phyloP scores from a whole-genome alignment of 2,888 invertebrate species.

The Panzeria rudis region DNA sequence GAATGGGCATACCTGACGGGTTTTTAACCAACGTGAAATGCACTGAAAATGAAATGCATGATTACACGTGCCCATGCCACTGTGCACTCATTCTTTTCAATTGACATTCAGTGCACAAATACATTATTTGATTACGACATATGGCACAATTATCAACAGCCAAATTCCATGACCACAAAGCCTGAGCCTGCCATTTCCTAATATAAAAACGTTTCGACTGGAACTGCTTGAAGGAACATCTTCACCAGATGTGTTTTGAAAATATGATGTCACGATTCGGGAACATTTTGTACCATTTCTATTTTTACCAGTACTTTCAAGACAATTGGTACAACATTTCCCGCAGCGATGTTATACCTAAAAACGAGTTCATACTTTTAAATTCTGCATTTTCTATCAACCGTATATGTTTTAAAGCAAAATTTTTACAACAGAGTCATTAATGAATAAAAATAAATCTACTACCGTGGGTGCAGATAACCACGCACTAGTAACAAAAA shows the following conservation, averaged over 20 bases:
- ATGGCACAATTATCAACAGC: constrained; percentile 99
- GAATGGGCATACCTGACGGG: constrained; percentile 98
- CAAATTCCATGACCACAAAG: constrained; percentile 99
- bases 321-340: background rate
- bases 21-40: constrained; percentile 99
- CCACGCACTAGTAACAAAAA: constrained; percentile 53
- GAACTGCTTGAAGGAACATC: constrained; percentile 79
- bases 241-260: constrained; percentile 74
- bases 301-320: too few species aligned
- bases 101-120: constrained; percentile 99
- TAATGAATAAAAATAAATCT: constrained; percentile 64
- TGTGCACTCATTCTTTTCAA: constrained; percentile 98
- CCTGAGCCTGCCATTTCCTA: constrained; percentile 99
- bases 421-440: constrained; percentile 46
- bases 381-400: background rate
- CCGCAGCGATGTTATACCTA: background rate
- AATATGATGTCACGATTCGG: too few species aligned
- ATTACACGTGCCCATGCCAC: constrained; percentile 99
- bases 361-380: background rate
- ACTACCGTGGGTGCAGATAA: constrained; percentile 69
- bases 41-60: constrained; percentile 99
- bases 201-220: constrained; percentile 97
- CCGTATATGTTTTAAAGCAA: background rate
- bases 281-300: too few species aligned
- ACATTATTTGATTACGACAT: constrained; percentile 99